Percentiles rank a stretch among this genome's conserved stretches.
phyloP scores from a whole-genome alignment of 2,888 invertebrate genomes.

The Cyclophora punctaria region DNA sequence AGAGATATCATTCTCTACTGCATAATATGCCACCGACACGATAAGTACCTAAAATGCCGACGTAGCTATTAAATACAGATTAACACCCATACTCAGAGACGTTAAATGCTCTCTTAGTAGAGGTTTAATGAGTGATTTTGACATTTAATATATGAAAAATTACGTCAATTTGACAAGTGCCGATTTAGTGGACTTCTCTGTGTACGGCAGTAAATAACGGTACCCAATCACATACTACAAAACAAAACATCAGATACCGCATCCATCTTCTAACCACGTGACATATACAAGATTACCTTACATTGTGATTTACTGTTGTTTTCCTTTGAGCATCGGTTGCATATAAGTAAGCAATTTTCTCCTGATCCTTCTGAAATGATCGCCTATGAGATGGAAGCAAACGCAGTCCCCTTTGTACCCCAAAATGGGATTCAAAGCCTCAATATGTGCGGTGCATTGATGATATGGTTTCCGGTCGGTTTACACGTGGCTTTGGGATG shows the following conservation, averaged over 20 bases:
- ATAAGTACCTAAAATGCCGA: too few species aligned
- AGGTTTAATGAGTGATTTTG: too few species aligned
- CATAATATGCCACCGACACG: too few species aligned
- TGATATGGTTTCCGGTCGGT: conserved; percentile 23
- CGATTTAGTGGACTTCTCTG: too few species aligned
- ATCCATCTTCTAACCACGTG: conserved; percentile 22
- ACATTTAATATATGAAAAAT: too few species aligned
- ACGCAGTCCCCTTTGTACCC: conserved; percentile 49
- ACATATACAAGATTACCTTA: conserved; percentile 28
- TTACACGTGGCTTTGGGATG: too few species aligned
- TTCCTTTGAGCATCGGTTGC: conserved; percentile 46
- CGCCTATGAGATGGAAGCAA: conserved; percentile 47
- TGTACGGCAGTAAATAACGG: too few species aligned
- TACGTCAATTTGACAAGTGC: too few species aligned
- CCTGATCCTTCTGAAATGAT: conserved; percentile 63
- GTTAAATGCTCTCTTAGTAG: too few species aligned
- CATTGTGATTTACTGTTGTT: conserved; percentile 47
- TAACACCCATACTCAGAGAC: too few species aligned
- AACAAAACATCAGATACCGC: conserved; percentile 14
- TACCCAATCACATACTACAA: background rate
- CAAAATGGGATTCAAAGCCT: conserved; percentile 49
- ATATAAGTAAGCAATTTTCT: conserved; percentile 51
- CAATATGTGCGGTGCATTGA: conserved; percentile 48
- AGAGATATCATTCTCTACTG: too few species aligned
- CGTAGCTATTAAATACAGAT: too few species aligned